phyloP scores from a whole-genome alignment of 2,113 vertebrate genomes.

The Sisor rabdophorus region DNA sequence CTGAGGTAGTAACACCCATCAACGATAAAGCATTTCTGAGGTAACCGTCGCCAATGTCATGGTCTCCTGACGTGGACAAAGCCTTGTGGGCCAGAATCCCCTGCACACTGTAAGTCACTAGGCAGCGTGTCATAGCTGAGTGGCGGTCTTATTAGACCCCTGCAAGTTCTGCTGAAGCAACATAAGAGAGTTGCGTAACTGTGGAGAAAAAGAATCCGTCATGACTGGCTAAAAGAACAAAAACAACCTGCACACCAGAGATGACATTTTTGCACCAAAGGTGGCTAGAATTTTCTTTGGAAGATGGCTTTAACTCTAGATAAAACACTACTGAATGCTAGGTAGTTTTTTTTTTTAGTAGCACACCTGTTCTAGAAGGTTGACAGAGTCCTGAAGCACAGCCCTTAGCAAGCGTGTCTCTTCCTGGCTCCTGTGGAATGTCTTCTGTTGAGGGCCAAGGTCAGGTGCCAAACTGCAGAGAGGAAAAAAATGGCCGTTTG shows the following conservation, averaged over 20 bases:
- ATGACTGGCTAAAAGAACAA: conserved; percentile 11
- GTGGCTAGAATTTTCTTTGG: background rate
- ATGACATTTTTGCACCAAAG: too few relatives aligned
- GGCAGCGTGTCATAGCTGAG: conserved; percentile 51
- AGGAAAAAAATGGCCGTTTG: background rate
- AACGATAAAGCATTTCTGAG: conserved; percentile 25
- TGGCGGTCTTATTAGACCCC: conserved; percentile 71
- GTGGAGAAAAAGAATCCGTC: conserved; percentile 49
- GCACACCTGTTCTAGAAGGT: conserved; percentile 85
- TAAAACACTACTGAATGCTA: background rate
- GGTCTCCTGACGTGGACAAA: conserved; percentile 36
- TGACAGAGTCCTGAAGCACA: conserved; percentile 87
- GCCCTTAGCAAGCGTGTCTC: conserved; percentile 71
- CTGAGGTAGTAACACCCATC: conserved; percentile 20
- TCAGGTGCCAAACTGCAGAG: conserved; percentile 56
- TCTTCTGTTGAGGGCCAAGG: conserved; percentile 45
- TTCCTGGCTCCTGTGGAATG: conserved; percentile 50
- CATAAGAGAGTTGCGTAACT: conserved; percentile 86
- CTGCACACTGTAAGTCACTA: background rate
- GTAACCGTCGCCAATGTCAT: conserved; percentile 37
- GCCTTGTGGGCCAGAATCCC: conserved; percentile 40
- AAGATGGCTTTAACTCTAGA: background rate
- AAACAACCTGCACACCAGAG: background rate
- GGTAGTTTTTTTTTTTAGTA: background rate
- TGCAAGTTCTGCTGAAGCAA: conserved; percentile 88